Base-by-base conservation (phyloP, 2,797 vertebrate species). In the Lagothrix lagotricha region DNA sequence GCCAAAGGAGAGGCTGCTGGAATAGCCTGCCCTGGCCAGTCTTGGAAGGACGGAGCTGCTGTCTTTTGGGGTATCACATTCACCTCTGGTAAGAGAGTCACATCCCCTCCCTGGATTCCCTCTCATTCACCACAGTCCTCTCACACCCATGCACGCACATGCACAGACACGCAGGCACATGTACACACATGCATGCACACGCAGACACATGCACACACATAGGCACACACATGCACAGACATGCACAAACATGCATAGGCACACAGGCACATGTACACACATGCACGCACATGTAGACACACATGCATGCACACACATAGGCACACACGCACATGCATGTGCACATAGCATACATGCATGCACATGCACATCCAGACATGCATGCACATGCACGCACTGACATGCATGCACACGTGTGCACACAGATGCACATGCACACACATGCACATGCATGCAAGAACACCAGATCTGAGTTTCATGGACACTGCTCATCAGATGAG, bases 401-500 rank as follows among this genome's bases (percentile, higher is more conserved):
- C 46, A 48, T 11, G 4, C 48, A 61, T 30, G 58, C 86, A n/a
- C 11, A 54, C 39, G 4, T 6, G 41, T 44, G 46, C 50, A 52
- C 48, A 17, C 15, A 4, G 48, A 17, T 50, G 48, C 28, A 17
- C 17, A 2, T 5, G n/a, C 15, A 1, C n/a, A 12, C 67, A 44
- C 3, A 4, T 52, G 11, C 17, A 30, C 48, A 24, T 4, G 17
- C 17, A 24, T 4, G 0, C 9, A 11, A 28, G 4, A 26, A 26
- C 4, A 0, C 5, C 30, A 64, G 17, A 67, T 61, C 44, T n/a
- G 17, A 73, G 57, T 88, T 81, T 83, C 81, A 54, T 41, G 58
- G 44, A 54, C 79, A 89, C 17, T 33, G 64, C 48, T 64, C 50
- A 67, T 92, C 93, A 0, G 44, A 90, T 88, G 96, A 95, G 85